Conservation (phyloP, 2,113 vertebrate species). For the Polypterus bichir region DNA sequence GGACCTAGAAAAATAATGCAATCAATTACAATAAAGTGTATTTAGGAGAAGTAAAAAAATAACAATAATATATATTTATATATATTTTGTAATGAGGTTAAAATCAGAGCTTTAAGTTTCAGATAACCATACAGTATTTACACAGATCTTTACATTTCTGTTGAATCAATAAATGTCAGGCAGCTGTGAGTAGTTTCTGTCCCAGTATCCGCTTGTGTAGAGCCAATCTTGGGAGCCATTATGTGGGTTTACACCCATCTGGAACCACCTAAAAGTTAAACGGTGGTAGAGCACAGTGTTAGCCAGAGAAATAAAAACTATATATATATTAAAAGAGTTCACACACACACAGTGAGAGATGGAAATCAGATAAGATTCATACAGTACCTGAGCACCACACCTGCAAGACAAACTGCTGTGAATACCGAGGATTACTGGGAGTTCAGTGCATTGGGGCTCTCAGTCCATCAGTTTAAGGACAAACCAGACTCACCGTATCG, state of each 20-base stretch:
- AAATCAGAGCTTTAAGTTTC: not conserved
- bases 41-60: not conserved
- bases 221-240: conserved; percentile 89
- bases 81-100: not conserved
- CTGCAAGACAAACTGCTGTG: too few relatives aligned
- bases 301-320: not conserved
- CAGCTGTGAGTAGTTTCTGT: conserved; percentile 77
- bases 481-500: too few relatives aligned
- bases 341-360: too few relatives aligned
- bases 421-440: too few relatives aligned
- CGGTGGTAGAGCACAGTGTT: not conserved
- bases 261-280: conserved; percentile 75
- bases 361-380: too few relatives aligned
- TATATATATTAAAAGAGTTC: not conserved
- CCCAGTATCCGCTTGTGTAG: conserved; percentile 88
- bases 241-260: conserved; percentile 80
- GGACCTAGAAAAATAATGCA: not conserved
- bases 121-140: not conserved
- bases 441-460: too few relatives aligned
- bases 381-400: too few relatives aligned
- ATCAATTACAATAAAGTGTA: not conserved
- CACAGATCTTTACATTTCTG: not conserved
- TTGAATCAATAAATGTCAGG: conserved; percentile 86
- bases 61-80: not conserved
- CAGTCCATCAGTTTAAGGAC: too few relatives aligned